These are phyloP conservation scores for Plebejus melissa DNA, from an alignment of 2,888 invertebrate genomes.

Conservation along the genomic window DNA sequence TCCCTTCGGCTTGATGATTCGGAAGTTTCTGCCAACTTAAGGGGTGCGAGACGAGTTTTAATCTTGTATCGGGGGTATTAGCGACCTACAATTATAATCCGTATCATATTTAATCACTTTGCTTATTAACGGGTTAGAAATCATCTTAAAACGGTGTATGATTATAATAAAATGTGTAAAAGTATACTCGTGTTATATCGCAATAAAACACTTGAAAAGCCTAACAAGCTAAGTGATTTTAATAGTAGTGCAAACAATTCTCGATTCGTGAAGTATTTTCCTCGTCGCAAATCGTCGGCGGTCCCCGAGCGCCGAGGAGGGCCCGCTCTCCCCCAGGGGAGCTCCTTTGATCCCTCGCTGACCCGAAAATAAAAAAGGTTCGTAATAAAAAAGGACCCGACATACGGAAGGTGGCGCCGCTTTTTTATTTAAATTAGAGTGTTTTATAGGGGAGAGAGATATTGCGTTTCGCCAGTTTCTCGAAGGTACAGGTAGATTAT, in stretches of 20 bases:
- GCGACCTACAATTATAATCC: slow-evolving; percentile 7
- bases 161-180: neutral
- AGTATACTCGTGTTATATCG: neutral
- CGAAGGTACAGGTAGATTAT: slow-evolving; percentile 47
- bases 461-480: slow-evolving; percentile 76
- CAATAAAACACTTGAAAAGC: slow-evolving; percentile 2
- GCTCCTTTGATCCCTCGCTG: slow-evolving; percentile 78
- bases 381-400: slow-evolving; percentile 78
- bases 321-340: slow-evolving; percentile 62
- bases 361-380: slow-evolving; percentile 79
- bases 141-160: neutral
- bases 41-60: slow-evolving; percentile 13
- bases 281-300: slow-evolving; percentile 75
- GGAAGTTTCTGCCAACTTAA: slow-evolving; percentile 44
- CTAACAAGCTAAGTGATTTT: slow-evolving; percentile 68
- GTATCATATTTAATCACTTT: slow-evolving; percentile 5
- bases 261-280: slow-evolving; percentile 71
- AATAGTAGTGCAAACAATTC: slow-evolving; percentile 71
- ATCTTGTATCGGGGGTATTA: slow-evolving; percentile 15
- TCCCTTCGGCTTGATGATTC: slow-evolving; percentile 52
- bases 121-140: neutral
- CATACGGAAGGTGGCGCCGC: slow-evolving; percentile 79
- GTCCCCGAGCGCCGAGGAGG: slow-evolving; percentile 72
- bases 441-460: slow-evolving; percentile 77
- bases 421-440: slow-evolving; percentile 80